phyloP scores from a whole-genome alignment of 2,113 vertebrate species.

The Nestor notabilis region DNA sequence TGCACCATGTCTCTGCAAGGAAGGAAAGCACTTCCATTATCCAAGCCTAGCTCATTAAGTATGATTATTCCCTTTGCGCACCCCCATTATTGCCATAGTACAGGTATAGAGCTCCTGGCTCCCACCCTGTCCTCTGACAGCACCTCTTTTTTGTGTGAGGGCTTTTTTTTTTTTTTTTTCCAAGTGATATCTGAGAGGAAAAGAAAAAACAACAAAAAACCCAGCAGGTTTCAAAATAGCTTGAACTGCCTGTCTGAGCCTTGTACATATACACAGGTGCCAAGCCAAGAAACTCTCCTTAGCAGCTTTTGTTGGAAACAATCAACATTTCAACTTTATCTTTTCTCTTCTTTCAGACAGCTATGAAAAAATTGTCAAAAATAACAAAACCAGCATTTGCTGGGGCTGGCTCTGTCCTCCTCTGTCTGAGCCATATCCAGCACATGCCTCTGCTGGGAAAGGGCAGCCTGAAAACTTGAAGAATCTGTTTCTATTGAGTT shows the following conservation, averaged over 20 bases:
- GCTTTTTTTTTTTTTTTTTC: not conserved
- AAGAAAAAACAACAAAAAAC: not conserved
- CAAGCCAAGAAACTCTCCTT: slow-evolving; percentile 55
- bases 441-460: not conserved
- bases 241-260: slow-evolving; percentile 9
- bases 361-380: slow-evolving; percentile 30
- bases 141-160: fast-evolving
- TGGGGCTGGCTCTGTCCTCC: slow-evolving; percentile 5
- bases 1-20: not conserved
- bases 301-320: slow-evolving; percentile 63
- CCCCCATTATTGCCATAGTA: not conserved
- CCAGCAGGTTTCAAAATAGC: not conserved
- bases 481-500: not conserved
- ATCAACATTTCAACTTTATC: slow-evolving; percentile 64
- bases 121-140: not conserved
- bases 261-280: not conserved
- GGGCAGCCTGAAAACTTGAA: not conserved
- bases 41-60: not conserved
- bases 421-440: not conserved
- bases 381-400: slow-evolving; percentile 66
- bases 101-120: not conserved
- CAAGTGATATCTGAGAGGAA: not conserved
- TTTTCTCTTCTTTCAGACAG: slow-evolving; percentile 61
- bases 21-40: not conserved
- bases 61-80: not conserved